Conservation (phyloP, 1,140 invertebrate species). For the Drosophila punjabiensis region DNA sequence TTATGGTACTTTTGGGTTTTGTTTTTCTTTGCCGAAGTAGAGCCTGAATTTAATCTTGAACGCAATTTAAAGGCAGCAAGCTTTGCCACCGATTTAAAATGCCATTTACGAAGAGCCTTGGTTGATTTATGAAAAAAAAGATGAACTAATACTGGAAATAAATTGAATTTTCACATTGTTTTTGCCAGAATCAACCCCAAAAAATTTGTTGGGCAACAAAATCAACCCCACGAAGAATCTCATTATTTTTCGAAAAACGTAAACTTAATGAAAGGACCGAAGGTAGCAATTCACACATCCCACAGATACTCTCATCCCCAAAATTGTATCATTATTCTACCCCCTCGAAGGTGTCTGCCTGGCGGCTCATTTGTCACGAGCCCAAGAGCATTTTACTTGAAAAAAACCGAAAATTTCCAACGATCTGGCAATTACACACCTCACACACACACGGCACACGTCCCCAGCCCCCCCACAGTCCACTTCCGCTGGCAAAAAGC, state of each 20-base stretch:
- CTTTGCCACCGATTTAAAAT: slow-evolving; percentile 20
- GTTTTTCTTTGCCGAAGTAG: slow-evolving; percentile 15
- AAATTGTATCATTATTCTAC: slow-evolving; percentile 2
- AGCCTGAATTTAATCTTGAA: slow-evolving; percentile 2
- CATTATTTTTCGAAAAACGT: slow-evolving; percentile 43
- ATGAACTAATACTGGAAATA: neutral
- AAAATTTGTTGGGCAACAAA: slow-evolving; percentile 5
- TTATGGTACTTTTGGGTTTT: slow-evolving; percentile 41
- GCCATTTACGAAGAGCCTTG: neutral
- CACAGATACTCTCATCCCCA: neutral
- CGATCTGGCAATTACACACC: slow-evolving; percentile 74
- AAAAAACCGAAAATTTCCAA: slow-evolving; percentile 47
- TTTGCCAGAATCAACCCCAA: slow-evolving; percentile 21
- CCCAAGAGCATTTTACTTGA: slow-evolving; percentile 38
- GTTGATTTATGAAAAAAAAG: neutral
- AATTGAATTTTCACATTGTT: slow-evolving; percentile 12
- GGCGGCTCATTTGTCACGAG: slow-evolving; percentile 69
- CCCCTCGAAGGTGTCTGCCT: slow-evolving; percentile 42
- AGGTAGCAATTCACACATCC: slow-evolving; percentile 23
- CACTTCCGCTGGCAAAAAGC: slow-evolving; percentile 39
- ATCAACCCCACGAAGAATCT: slow-evolving; percentile 44
- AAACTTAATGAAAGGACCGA: slow-evolving; percentile 39
- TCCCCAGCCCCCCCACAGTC: neutral
- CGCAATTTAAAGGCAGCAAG: neutral
- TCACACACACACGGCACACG: slow-evolving; percentile 24